Conservation (phyloP, 2,797 vertebrate genomes). For the Trematomus bernacchii region DNA sequence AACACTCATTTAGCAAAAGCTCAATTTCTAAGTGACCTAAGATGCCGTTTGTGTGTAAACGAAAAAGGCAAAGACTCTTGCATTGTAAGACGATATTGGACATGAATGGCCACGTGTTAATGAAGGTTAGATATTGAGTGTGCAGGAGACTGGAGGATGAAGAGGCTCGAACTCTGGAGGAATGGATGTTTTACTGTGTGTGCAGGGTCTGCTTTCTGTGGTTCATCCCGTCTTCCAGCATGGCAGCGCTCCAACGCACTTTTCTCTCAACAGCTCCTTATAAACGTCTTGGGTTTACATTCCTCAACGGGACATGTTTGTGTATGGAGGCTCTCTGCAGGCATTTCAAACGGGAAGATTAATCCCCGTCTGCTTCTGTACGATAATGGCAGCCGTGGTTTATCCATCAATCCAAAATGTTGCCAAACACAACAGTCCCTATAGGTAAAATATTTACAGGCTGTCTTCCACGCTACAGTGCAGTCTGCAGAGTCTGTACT, state of each 20-base stretch:
- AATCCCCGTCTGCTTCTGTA: slow-evolving; percentile 55
- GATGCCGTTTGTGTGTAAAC: too few species aligned
- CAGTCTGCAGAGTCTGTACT: slow-evolving; percentile 11
- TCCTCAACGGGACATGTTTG: slow-evolving; percentile 68
- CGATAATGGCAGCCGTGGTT: slow-evolving; percentile 30
- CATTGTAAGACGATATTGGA: too few species aligned
- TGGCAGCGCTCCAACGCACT: slow-evolving; percentile 57
- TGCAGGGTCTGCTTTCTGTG: slow-evolving; percentile 10
- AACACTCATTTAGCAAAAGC: too few species aligned
- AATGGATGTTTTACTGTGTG: slow-evolving; percentile 27
- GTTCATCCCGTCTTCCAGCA: slow-evolving; percentile 37
- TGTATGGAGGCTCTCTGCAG: slow-evolving; percentile 41
- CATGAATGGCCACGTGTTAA: not conserved
- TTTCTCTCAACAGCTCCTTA: slow-evolving; percentile 74
- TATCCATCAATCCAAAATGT: slow-evolving; percentile 46
- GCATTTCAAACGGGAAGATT: slow-evolving; percentile 55
- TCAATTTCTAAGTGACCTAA: too few species aligned
- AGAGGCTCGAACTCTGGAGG: slow-evolving; percentile 31
- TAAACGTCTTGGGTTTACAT: slow-evolving; percentile 71
- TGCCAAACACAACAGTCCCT: slow-evolving; percentile 65
- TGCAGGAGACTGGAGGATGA: slow-evolving; percentile 36
- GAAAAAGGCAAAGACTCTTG: too few species aligned
- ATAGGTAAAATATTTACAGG: slow-evolving; percentile 54
- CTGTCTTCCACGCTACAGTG: slow-evolving; percentile 27
- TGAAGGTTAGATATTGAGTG: not conserved